Evolutionary conservation across 2,113 vertebrate genomes (phyloP), one percentile per base, ranked within the genome.

Genomic region (Tyrannus savana): DNA sequence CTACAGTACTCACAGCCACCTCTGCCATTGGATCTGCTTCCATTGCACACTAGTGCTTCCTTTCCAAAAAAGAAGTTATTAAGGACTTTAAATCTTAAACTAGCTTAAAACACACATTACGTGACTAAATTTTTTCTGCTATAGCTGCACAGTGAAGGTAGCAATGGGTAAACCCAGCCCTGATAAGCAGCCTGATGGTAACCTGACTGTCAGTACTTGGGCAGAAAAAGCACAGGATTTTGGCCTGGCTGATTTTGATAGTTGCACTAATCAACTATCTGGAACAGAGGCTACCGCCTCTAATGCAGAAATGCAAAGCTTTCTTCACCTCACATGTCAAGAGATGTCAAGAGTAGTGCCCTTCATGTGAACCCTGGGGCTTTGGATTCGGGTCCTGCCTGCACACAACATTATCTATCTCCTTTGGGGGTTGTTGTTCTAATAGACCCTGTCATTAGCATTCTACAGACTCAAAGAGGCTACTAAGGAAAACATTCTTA

Each of bases 371-470:
- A 84, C 76, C 67, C 76, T 79, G 66, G 7, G 63, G 80, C 49
- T 6, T 24, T 90, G 74, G 71, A 85, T 79, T 21, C 30, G 46
- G 11, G 27, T 79, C 56, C 58, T 87, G 83, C 63, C 69, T 89
- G 30, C 69, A 90, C 62, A 60, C 24, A 84, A 64, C 27, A 59
- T 71, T 75, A 69, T 63, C 89, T 91, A 19, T 76, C 17, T 42
- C 77, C 78, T 67, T 93, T 7, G 3, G 81, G 41, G 82, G 12
- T 18, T 79, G 53, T 58, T 89, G 42, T 88, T 87, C 39, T 62
- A 84, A 92, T 73, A 90, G 89, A 94, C 66, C 74, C 80, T 86
- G n/a, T 69, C 83, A 90, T 91, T 86, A 96, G 77, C 80, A 85
- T 77, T 82, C 87, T 84, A 73, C 46, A 91, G 59, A 52, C 69